Base-by-base conservation (phyloP, 92 coral and sea anemone genomes). In the Siderastrea radians region DNA sequence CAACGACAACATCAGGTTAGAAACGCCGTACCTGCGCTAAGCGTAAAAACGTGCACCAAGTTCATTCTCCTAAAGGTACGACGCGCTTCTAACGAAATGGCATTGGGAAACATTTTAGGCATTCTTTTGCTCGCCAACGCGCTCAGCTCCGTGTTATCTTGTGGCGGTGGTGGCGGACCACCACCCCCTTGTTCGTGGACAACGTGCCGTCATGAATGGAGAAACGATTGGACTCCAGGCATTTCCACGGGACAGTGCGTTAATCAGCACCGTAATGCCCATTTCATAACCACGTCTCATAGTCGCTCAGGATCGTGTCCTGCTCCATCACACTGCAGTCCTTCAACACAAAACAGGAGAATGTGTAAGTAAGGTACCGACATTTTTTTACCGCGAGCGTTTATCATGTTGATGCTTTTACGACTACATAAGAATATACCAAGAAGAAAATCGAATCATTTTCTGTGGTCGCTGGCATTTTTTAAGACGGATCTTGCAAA, bases 131-230 rank as follows among this genome's bases (percentile, higher is more conserved):
- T 80, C 13, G 84, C 58, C 12, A 53, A 67, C 64, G 46, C 49
- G 8, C 19, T 80, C 3, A 2, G 60, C 16, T 69, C 26, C 38
- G 79, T 47, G 71, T 43, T 58, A 1, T 71, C 79, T 57, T 83
- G 87, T 71, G 87, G 87, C 0, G 69, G 87, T 7, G 68, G 88
- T 12, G 62, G 68, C 50, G 74, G 64, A 49, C 98, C 98, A 1
- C 92, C 90, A 10, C 38, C 38, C 38, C 95, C 99, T 0, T 96
- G 99, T 19, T 89, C 95, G 6, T 96, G 98, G 98, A 64, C 87
- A 68, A 91, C 98, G 1, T 96, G 99, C 67, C 79, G 90, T 1
- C 95, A 84, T 68, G 90, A 95, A 61, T 96, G 98, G 98, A 85
- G 95, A 38, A 91, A 95, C 77, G 92, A 93, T 38, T 96, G 93